Base-by-base conservation (phyloP, 2,113 vertebrate genomes). In the Tragelaphus imberbis region DNA sequence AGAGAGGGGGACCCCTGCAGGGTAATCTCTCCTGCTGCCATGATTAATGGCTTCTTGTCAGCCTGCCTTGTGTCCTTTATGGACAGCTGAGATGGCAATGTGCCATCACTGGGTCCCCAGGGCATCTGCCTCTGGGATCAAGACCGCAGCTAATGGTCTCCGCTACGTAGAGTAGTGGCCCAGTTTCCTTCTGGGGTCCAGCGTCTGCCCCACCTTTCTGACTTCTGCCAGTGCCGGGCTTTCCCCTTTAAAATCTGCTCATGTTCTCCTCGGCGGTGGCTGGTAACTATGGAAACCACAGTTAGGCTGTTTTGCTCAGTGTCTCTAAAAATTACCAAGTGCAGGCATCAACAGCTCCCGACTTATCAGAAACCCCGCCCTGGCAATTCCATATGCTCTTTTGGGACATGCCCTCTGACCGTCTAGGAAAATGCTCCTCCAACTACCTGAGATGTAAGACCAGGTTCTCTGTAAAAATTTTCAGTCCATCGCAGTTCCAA, bases 281-380 rank as follows among this genome's bases (percentile, higher is more conserved):
- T 97, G 97, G 98, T 98, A 97, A 98, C 98, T 90, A 98, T 98
- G 96, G 98, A 96, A 98, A 98, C 98, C 77, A 93, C 95, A 98
- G 98, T 98, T 98, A 98, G 93, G 61, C 75, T 97, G 91, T 91
- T 98, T 97, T 96, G 88, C 94, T 97, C 92, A 59, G 40, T 93
- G 96, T 95, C 95, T 96, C 95, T 96, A 97, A 98, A 98, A 98
- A 98, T 96, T 97, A 94, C 96, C 95, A 82, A 88, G 90, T 63
- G 91, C 96, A 94, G 96, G 40, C 61, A 75, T 95, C 93, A 61
- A 68, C 91, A 94, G 63, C 87, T 94, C 86, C 91, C 90, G 91
- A 97, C 96, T 95, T 95, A 89, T 12, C 55, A 93, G 91, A 86
- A 89, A 88, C 97, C 92, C 53, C 79, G n/a, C 47, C 59, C 9